A percentile compares a stretch with the other conserved stretches of the same genome.
These are phyloP conservation scores for Cuniculus paca DNA, from an alignment of 2,797 vertebrate species.

Conservation along the genomic window DNA sequence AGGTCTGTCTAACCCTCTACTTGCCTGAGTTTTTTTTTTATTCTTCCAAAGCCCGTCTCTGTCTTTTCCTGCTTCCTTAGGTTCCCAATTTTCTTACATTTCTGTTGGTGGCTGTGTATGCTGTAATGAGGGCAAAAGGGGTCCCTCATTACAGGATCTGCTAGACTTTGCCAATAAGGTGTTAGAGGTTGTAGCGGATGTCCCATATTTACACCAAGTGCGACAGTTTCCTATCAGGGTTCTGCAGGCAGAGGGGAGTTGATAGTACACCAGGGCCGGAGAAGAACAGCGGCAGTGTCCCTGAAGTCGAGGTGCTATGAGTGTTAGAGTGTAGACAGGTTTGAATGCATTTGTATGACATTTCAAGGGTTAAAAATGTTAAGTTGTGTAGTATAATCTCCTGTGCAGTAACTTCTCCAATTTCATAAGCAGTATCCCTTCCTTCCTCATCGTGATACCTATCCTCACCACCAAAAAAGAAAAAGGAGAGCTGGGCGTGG, in stretches of 20 bases:
- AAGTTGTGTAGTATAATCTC: neutral
- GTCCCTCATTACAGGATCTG: neutral
- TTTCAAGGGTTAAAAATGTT: neutral
- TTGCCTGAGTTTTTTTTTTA: neutral
- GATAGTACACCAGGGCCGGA: neutral
- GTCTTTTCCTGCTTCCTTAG: neutral
- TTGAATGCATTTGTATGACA: neutral
- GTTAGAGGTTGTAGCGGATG: neutral
- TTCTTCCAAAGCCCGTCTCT: neutral
- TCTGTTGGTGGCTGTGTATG: neutral
- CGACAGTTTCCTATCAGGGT: neutral
- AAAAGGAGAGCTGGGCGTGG: no score
- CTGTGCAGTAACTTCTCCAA: neutral
- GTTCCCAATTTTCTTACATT: neutral
- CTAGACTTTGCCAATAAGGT: neutral
- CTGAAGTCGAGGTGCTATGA: neutral
- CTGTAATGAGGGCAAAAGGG: slow-evolving; percentile 22
- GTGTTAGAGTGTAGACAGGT: neutral
- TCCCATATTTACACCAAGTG: neutral
- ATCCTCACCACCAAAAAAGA: neutral
- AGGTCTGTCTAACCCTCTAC: neutral
- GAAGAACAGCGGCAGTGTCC: neutral
- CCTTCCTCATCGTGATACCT: neutral
- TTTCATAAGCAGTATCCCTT: neutral
- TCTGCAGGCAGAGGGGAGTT: neutral